Percentiles rank a stretch among this genome's conserved stretches.
Conservation (phyloP, 2,888 invertebrate species). For the Pycnomerus fuliginosus region DNA sequence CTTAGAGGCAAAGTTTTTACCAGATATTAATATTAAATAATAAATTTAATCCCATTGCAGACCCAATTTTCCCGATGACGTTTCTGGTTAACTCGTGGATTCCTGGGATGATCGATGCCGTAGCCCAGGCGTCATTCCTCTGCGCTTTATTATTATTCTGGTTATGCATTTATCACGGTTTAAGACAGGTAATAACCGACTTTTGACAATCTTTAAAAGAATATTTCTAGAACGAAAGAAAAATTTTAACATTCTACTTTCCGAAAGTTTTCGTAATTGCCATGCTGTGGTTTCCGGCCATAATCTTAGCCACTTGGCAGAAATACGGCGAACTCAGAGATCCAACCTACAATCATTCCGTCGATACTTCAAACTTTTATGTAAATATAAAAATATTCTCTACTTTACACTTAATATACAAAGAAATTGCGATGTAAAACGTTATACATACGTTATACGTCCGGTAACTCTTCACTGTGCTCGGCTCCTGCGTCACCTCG, state of each 20-base stretch:
- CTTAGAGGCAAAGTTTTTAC: not conserved
- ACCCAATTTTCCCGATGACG: conserved; percentile 90
- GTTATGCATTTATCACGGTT: conserved; percentile 93
- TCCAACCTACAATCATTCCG: conserved; percentile 89
- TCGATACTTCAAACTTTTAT: conserved; percentile 79
- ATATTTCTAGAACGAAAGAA: conserved; percentile 75
- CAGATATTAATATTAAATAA: not conserved
- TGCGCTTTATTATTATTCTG: conserved; percentile 88
- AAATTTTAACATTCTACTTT: conserved; percentile 83
- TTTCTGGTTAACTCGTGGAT: conserved; percentile 87
- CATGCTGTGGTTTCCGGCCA: conserved; percentile 82
- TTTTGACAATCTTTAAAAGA: conserved; percentile 7
- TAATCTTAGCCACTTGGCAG: conserved; percentile 87
- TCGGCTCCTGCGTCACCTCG: too few relatives aligned
- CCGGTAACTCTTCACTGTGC: too few relatives aligned
- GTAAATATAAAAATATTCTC: conserved; percentile 58
- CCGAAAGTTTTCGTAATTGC: conserved; percentile 87
- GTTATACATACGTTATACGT: too few relatives aligned
- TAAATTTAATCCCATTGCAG: conserved; percentile 55
- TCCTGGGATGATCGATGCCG: conserved; percentile 88
- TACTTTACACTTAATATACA: too few relatives aligned
- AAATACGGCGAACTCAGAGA: conserved; percentile 84
- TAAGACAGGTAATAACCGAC: conserved; percentile 70
- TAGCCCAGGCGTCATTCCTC: conserved; percentile 88
- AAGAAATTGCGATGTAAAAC: too few relatives aligned